These are phyloP conservation scores for Parnassius smintheus DNA, from an alignment of 2,888 invertebrate genomes.

Conservation along the genomic window DNA sequence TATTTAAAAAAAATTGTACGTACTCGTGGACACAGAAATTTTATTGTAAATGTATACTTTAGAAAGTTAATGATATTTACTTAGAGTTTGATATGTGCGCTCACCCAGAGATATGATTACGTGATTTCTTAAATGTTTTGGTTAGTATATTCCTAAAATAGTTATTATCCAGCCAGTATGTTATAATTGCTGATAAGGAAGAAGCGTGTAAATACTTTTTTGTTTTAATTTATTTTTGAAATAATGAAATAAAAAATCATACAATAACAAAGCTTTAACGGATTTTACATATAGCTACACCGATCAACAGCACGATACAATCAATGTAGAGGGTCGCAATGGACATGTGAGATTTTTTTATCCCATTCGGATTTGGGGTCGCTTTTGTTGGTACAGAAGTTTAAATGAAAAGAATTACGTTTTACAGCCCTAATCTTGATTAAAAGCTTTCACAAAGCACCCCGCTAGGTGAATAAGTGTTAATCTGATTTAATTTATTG, in stretches of 20 bases:
- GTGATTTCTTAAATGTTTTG: no score
- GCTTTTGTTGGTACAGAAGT: slow-evolving; percentile 60
- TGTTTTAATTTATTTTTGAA: no score
- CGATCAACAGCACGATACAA: slow-evolving; percentile 10
- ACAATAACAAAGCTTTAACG: not conserved
- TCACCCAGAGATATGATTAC: no score
- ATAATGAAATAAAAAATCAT: not conserved
- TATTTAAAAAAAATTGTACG: no score
- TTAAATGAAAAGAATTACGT: slow-evolving; percentile 71
- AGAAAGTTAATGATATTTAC: no score
- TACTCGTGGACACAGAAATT: no score
- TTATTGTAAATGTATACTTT: no score
- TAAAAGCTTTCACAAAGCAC: slow-evolving; percentile 65
- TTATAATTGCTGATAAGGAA: no score
- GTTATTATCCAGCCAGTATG: no score
- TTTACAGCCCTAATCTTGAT: slow-evolving; percentile 76
- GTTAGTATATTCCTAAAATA: no score
- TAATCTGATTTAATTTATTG: slow-evolving; percentile 78
- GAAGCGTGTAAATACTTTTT: no score
- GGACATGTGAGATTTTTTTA: slow-evolving; percentile 48
- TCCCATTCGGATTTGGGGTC: slow-evolving; percentile 56
- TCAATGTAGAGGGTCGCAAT: slow-evolving; percentile 21
- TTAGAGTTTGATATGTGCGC: no score
- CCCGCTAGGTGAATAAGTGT: slow-evolving; percentile 66
- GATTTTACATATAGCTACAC: not conserved